Percentiles rank a stretch among this genome's conserved stretches.
Evolutionary conservation across 2,888 invertebrate genomes (phyloP).

Genomic region (Caenorhabditis angaria): DNA sequence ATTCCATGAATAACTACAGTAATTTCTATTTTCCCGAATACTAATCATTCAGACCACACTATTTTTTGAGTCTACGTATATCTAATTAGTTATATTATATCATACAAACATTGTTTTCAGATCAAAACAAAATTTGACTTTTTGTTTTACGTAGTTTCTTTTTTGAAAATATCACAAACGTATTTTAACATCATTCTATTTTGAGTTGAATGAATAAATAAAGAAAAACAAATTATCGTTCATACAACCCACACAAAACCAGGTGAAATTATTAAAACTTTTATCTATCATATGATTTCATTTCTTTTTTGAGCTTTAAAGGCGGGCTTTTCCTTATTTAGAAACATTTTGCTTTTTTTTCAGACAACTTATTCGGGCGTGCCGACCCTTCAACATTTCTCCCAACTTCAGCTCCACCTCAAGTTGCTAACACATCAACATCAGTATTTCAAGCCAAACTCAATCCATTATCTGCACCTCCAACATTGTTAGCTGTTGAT

Average conservation of each 20-base stretch:
- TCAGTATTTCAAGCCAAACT: conserved; percentile 26
- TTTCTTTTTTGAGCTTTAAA: background rate
- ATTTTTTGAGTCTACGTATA: too few relatives aligned
- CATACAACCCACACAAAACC: too few relatives aligned
- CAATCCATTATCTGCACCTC: conserved; percentile 27
- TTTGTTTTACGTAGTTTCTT: background rate
- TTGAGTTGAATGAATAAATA: too few relatives aligned
- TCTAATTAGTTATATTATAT: too few relatives aligned
- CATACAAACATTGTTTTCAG: background rate
- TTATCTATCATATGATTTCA: background rate
- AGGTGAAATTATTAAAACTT: too few relatives aligned
- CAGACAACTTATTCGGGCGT: conserved; percentile 19
- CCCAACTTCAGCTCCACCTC: conserved; percentile 18
- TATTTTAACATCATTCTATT: background rate
- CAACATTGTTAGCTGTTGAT: conserved; percentile 19
- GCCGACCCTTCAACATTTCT: conserved; percentile 21
- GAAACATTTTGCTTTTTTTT: conserved; percentile 11
- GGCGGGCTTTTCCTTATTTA: too few relatives aligned
- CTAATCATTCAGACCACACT: too few relatives aligned
- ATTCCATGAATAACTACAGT: too few relatives aligned
- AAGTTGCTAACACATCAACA: conserved; percentile 13
- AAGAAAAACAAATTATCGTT: too few relatives aligned
- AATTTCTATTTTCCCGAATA: too few relatives aligned
- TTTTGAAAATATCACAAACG: background rate
- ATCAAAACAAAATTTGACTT: background rate